Percentiles rank a stretch among this genome's conserved stretches.
Conservation (phyloP, 2,113 vertebrate genomes). For the Stigmatopora argus region DNA sequence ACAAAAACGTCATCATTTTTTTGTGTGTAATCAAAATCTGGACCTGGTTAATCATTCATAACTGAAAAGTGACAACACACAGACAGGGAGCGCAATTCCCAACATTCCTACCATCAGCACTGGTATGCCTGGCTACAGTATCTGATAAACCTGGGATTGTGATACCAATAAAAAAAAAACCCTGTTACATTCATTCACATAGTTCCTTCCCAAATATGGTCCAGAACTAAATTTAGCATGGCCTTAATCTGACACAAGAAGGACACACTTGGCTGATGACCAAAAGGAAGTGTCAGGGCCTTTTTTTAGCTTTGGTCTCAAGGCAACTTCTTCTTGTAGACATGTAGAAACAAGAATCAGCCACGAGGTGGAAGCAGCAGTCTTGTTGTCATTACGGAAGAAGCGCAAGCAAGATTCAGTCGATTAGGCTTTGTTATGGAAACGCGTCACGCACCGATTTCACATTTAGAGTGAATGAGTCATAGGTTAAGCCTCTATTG, state of each 20-base stretch:
- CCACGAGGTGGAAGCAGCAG: conserved; percentile 41
- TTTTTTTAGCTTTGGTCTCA: conserved; percentile 11
- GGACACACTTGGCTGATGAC: conserved; percentile 30
- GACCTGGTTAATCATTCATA: too few relatives aligned
- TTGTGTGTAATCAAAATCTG: too few relatives aligned
- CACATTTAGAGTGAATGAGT: background rate
- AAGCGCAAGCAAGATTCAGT: conserved; percentile 33
- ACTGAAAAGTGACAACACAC: too few relatives aligned
- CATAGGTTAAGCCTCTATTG: background rate
- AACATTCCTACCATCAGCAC: background rate
- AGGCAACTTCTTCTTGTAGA: background rate
- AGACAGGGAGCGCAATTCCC: conserved; percentile 3
- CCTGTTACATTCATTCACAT: conserved; percentile 22
- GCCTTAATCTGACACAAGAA: conserved; percentile 28
- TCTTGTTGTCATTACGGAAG: background rate
- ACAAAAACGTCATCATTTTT: too few relatives aligned
- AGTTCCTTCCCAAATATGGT: conserved; percentile 39
- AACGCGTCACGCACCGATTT: conserved; percentile 3
- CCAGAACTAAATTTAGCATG: conserved; percentile 47
- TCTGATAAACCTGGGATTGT: background rate
- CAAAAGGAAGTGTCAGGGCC: conserved; percentile 29
- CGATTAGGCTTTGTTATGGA: background rate
- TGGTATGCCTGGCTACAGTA: background rate
- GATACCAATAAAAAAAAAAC: background rate
- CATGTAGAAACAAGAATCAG: background rate